Percentiles rank a stretch among this genome's conserved stretches.
Conservation (phyloP, 2,888 invertebrate genomes). For the Melanophora roralis region DNA sequence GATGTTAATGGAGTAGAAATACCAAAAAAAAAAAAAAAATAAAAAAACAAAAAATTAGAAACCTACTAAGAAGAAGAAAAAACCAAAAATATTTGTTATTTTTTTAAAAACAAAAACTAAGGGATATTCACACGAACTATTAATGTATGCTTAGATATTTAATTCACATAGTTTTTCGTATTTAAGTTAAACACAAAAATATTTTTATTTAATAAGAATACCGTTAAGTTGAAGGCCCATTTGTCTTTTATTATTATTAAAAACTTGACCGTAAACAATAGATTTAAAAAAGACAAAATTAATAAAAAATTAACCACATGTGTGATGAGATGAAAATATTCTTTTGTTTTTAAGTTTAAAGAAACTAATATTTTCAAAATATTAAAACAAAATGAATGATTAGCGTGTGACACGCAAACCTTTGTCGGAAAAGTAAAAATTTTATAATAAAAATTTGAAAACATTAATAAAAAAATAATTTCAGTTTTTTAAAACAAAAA, state of each 20-base stretch:
- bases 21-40: not conserved
- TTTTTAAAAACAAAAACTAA: not conserved
- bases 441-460: not conserved
- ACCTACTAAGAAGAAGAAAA: not conserved
- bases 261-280: conserved; percentile 16
- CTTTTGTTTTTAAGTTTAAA: not conserved
- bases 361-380: not conserved
- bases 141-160: too few relatives aligned
- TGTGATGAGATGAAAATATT: not conserved
- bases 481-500: not conserved
- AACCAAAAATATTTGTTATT: not conserved
- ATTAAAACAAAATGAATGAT: conserved; percentile 9
- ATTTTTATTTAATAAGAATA: too few relatives aligned
- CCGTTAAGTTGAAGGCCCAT: too few relatives aligned
- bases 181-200: too few relatives aligned
- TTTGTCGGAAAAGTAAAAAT: not conserved
- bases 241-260: not conserved
- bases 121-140: not conserved
- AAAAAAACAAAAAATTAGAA: too few relatives aligned
- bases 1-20: not conserved
- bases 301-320: not conserved
- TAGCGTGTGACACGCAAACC: conserved; percentile 44
- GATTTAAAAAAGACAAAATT: too few relatives aligned
- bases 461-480: conserved; percentile 2
- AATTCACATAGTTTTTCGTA: too few relatives aligned